Evolutionary conservation across 2,113 vertebrate genomes (phyloP).

Genomic region (Callorhinus ursinus): DNA sequence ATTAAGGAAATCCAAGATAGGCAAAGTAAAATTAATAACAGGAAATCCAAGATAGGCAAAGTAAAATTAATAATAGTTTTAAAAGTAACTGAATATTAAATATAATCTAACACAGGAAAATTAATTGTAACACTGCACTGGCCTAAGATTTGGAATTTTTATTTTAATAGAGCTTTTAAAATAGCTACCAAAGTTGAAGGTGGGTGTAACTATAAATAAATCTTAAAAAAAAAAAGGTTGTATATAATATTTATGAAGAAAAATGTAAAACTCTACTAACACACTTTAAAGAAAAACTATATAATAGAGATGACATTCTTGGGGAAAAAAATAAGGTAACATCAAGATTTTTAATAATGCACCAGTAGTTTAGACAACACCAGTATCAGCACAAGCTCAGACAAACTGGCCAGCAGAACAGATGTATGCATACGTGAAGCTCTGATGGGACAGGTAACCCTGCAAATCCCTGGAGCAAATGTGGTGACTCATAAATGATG

Average conservation of each 20-base stretch:
- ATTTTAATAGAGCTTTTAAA: neutral
- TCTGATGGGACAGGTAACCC: neutral
- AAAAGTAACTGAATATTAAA: neutral
- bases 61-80: neutral
- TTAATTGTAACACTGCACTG: neutral
- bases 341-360: neutral
- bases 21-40: neutral
- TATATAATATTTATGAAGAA: neutral
- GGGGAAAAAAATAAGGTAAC: neutral
- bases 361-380: neutral
- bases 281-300: neutral
- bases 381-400: neutral
- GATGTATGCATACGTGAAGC: neutral
- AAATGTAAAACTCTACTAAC: constrained; percentile 11
- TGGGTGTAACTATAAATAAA: neutral
- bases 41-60: neutral
- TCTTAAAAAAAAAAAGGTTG: neutral
- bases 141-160: neutral
- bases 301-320: neutral
- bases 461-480: neutral
- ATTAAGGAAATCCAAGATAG: neutral
- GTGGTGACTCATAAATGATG: neutral
- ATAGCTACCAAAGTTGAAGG: neutral
- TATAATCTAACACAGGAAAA: neutral
- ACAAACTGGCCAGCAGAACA: neutral